Evolutionary conservation across 2,797 vertebrate species (phyloP).

Genomic region (Serranus cabrilla): DNA sequence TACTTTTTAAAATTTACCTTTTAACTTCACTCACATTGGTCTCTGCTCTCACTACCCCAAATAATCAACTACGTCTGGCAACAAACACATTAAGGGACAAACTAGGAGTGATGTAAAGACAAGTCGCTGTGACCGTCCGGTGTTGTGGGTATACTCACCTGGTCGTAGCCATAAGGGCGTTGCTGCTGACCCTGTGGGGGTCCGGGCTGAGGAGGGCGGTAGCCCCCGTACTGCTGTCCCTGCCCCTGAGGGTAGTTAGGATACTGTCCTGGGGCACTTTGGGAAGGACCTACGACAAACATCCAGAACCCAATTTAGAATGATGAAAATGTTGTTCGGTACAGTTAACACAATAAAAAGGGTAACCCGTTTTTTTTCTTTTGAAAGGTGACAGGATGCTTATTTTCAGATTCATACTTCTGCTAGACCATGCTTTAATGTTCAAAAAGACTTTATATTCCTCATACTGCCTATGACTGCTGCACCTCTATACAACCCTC

Average conservation of each 20-base stretch:
- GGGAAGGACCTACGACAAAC: constrained; percentile 89
- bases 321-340: background rate
- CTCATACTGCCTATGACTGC: too few species aligned
- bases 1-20: constrained; percentile 42
- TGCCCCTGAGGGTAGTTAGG: constrained; percentile 98
- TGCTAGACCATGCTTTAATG: too few species aligned
- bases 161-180: constrained; percentile 98
- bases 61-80: constrained; percentile 50
- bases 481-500: too few species aligned
- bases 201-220: constrained; percentile 95
- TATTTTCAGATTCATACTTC: too few species aligned
- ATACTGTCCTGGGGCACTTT: constrained; percentile 94
- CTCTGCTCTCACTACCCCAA: constrained; percentile 50
- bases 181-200: constrained; percentile 96
- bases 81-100: constrained; percentile 47
- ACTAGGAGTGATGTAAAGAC: constrained; percentile 37
- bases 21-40: constrained; percentile 47
- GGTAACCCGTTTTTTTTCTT: too few species aligned
- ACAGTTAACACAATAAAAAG: background rate
- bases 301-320: constrained; percentile 9
- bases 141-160: constrained; percentile 87
- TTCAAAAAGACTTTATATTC: too few species aligned
- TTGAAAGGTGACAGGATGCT: too few species aligned
- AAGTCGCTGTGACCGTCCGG: constrained; percentile 36
- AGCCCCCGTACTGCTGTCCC: constrained; percentile 96